A percentile compares a stretch with the other conserved stretches of the same genome.
phyloP scores from a whole-genome alignment of 2,888 invertebrate species.

The Callinectes sapidus region DNA sequence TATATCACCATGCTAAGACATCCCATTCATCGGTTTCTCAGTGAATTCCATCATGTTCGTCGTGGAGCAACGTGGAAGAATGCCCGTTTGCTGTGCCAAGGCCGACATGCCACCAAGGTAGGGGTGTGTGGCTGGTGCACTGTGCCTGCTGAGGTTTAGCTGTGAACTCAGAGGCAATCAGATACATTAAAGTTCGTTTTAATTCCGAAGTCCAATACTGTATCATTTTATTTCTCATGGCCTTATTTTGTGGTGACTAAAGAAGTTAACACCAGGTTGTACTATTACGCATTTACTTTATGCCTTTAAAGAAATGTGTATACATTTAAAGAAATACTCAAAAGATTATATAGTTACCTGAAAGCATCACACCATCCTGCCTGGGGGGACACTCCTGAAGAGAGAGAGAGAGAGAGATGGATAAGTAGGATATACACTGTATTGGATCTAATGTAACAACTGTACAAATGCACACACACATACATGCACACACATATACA shows the following conservation, averaged over 20 bases:
- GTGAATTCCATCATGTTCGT: slow-evolving; percentile 97
- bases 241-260: background rate
- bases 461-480: too few relatives aligned
- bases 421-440: too few relatives aligned
- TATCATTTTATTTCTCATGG: background rate
- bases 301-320: background rate
- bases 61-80: slow-evolving; percentile 98
- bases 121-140: background rate
- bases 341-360: too few relatives aligned
- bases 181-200: too few relatives aligned
- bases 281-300: background rate
- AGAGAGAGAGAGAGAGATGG: too few relatives aligned
- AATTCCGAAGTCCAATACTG: too few relatives aligned
- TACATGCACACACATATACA: too few relatives aligned
- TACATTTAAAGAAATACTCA: too few relatives aligned
- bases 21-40: slow-evolving; percentile 93
- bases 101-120: slow-evolving; percentile 82
- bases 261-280: background rate
- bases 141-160: background rate
- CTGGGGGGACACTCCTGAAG: too few relatives aligned
- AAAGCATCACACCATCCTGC: too few relatives aligned
- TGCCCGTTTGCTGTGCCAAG: slow-evolving; percentile 81
- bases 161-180: background rate
- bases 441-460: too few relatives aligned
- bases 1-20: slow-evolving; percentile 96